Evolutionary conservation across 1,140 invertebrate genomes (phyloP), one percentile per base, ranked within the genome.

Genomic region (Hylyphantes graminicola): DNA sequence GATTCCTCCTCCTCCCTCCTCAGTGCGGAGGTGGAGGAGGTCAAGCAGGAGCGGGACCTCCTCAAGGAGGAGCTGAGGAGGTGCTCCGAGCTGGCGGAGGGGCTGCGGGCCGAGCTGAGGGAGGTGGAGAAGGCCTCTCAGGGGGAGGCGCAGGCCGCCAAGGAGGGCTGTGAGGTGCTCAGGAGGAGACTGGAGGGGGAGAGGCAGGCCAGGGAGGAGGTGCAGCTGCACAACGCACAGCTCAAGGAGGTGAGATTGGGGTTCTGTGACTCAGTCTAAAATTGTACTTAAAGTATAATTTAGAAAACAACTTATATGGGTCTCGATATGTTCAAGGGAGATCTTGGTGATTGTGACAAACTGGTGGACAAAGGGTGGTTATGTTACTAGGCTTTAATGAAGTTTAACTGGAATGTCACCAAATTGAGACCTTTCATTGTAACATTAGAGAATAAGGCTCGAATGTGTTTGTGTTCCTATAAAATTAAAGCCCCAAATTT

Each of bases 61-160:
- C 88, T 93, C 17, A 91, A 91, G 85, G 91, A 93, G 85, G 93
- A 94, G 89, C 90, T 93, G 87, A 90, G 92, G 57, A 90, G 92
- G 85, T 87, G 91, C 85, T 90, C 90, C 64, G 90, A 92, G 84
- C 91, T 92, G 75, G 87, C 93, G 11, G 90, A 91, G 80, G 89
- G 91, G 59, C 87, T 92, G 21, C 89, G 91, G 5, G 89, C 91
- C 82, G 93, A 94, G 89, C 86, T 93, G 21, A 89, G 90, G 15
- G 91, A 92, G 70, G 59, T 90, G 0, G 92, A 92, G 79, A 67
- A 72, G n/a, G 85, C 79, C 19, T 86, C 54, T 21, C 86, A 90
- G 76, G 86, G 86, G 74, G 90, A 90, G 12, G 87, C 87, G 85
- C 87, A 89, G 55, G 86, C 86, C 35, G 76, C 87, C 11, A 85